Base-by-base conservation (phyloP, 2,797 vertebrate genomes). In the Acipenser oxyrinchus region DNA sequence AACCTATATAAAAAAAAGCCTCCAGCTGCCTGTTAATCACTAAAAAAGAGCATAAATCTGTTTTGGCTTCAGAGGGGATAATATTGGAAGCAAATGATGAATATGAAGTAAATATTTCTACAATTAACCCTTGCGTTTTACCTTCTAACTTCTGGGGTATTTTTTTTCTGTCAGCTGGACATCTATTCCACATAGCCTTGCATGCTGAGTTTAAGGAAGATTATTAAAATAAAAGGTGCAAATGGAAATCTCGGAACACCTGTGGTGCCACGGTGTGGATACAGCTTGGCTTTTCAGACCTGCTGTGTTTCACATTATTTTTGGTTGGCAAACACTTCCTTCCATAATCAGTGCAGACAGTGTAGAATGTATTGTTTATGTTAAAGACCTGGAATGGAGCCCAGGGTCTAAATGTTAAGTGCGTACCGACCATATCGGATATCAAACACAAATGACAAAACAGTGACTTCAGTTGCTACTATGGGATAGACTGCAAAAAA, bases 271-370 rank as follows among this genome's bases (percentile, higher is more conserved):
- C 6, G 11, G 12, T 58, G 10, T 58, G 10, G 55, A 12, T 58
- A 7, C 55, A 58, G 55, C 9, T n/a, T n/a, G 9, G 13, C 55
- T 58, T 58, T 13, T n/a, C 55, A 58, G 55, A 58, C 55, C 55
- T 6, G 55, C 55, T 58, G 55, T 6, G 55, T 58, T 58, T 58
- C 55, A 58, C 6, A n/a, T 58, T 58, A 58, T 58, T 58, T 58
- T n/a, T 13, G 13, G 55, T 58, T n/a, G 55, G 6, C 6, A n/a
- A 4, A 58, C 10, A 12, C 13, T 58, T 7, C 55, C 12, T 58
- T n/a, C 55, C 13, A 6, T n/a, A 58, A 58, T n/a, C 55, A 37
- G 23, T 37, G 4, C 23, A 37, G 55, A 58, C 13, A 58, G 12
- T 11, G 55, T 58, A 58, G 55, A 11, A 11, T 11, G 55, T n/a